phyloP scores from a whole-genome alignment of 2,797 vertebrate genomes.

The Poeciliopsis gracilis region DNA sequence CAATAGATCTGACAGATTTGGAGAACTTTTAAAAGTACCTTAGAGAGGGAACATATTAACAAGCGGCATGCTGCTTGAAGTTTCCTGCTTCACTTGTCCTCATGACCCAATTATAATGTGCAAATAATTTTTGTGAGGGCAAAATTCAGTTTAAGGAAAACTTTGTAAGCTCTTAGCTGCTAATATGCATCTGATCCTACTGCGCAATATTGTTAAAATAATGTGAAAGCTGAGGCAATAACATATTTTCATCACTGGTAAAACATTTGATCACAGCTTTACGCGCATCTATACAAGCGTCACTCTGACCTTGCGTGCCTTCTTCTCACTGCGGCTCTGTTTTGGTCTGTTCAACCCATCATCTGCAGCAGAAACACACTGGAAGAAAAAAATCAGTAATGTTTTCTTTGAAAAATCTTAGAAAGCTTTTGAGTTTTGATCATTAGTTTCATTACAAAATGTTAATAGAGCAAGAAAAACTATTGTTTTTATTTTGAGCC shows the following conservation, averaged over 20 bases:
- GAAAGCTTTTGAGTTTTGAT: neutral
- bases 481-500: neutral
- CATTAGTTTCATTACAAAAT: neutral
- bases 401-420: neutral
- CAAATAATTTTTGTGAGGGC: neutral
- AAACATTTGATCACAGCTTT: neutral
- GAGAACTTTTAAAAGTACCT: neutral
- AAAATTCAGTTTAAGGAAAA: neutral
- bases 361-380: conserved; percentile 84
- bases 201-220: neutral
- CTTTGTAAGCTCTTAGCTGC: neutral
- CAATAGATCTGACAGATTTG: neutral
- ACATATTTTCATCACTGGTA: neutral
- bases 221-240: neutral
- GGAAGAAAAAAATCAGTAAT: conserved; percentile 11
- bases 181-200: neutral
- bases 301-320: conserved; percentile 92
- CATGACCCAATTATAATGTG: neutral
- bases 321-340: conserved; percentile 98
- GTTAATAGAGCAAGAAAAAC: neutral
- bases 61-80: neutral
- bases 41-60: neutral
- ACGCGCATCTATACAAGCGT: neutral
- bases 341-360: conserved; percentile 90
- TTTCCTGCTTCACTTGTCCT: neutral